Base-by-base conservation (phyloP, 2,888 invertebrate genomes). In the Pocota personata region DNA sequence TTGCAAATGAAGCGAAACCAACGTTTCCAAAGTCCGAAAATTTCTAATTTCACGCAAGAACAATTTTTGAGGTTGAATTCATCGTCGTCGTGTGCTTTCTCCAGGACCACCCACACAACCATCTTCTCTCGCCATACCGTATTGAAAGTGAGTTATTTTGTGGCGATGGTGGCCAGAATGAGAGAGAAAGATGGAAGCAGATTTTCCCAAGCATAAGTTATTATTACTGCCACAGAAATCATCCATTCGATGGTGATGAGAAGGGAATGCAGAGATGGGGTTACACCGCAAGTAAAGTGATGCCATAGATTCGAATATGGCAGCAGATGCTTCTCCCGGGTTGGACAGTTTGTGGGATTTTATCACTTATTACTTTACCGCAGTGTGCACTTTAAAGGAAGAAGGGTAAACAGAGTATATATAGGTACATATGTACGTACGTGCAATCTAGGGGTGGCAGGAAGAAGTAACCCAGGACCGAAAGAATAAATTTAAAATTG, bases 1-100 rank as follows among this genome's bases (percentile, higher is more conserved):
- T 86, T 86, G 82, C 80, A 86, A 86, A 86, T 86, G 86, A 86
- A 86, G 82, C 86, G 82, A 86, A 77, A 71, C 80, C 84, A 84
- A 80, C 82, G 76, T 86, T 82, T 73, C 79, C 79, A 84, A 64
- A 73, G 86, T 86, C 86, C 86, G 82, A 86, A 86, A 86, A 87
- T 90, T 90, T 91, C 90, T 91, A 91, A 91, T 91, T 91, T 91
- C 90, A 91, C 90, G 91, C 90, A 90, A 90, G 91, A 91, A 89
- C 89, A 90, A 90, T 90, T 91, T 91, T 90, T 90, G 90, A 89
- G 90, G 90, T 90, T 89, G 90, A 90, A 90, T 90, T 89, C 89
- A 72, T 71, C 67, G 78, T 66, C 21, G 27, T 48, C 46, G 64
- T 73, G 32, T 55, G n/a, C 52, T 14, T 14, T 14, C 10, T 40